Percentiles rank a stretch among this genome's conserved stretches.
Evolutionary conservation across 1,140 invertebrate genomes (phyloP).

Genomic region (Bombus cullumanus): DNA sequence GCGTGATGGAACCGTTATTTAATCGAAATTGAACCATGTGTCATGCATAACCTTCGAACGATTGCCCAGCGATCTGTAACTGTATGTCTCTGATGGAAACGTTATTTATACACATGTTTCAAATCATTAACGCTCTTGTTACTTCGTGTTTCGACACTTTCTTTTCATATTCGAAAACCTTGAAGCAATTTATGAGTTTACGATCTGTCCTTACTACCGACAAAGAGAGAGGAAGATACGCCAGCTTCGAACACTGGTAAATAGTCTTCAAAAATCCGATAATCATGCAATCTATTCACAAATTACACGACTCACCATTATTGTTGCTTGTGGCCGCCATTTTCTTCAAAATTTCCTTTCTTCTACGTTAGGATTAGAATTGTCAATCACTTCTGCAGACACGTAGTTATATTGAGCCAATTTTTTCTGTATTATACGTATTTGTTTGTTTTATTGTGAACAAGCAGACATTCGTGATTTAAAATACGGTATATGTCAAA

Average conservation of each 20-base stretch:
- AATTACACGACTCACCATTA: background rate
- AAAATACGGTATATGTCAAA: background rate
- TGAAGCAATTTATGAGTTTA: background rate
- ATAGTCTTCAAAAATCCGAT: background rate
- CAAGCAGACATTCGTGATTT: background rate
- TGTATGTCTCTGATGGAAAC: background rate
- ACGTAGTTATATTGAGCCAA: background rate
- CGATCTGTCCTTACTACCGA: background rate
- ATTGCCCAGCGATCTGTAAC: background rate
- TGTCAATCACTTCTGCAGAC: background rate
- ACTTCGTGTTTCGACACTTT: background rate
- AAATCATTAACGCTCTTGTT: background rate
- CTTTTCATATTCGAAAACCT: background rate
- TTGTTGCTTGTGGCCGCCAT: background rate
- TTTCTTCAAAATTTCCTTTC: background rate
- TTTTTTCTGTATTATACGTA: background rate
- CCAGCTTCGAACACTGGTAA: background rate
- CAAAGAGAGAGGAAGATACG: background rate
- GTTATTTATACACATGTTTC: conserved; percentile 1
- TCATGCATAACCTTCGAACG: conserved; percentile 1
- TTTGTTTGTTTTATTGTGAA: too few relatives aligned
- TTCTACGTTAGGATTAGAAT: background rate
- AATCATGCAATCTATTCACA: background rate
- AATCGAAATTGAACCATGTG: conserved; percentile 14
- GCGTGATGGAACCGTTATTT: conserved; percentile 22